These are phyloP conservation scores for Heliocidaris erythrogramma DNA, from an alignment of 35 echinoderm and acorn worm genomes.

Conservation along the genomic window DNA sequence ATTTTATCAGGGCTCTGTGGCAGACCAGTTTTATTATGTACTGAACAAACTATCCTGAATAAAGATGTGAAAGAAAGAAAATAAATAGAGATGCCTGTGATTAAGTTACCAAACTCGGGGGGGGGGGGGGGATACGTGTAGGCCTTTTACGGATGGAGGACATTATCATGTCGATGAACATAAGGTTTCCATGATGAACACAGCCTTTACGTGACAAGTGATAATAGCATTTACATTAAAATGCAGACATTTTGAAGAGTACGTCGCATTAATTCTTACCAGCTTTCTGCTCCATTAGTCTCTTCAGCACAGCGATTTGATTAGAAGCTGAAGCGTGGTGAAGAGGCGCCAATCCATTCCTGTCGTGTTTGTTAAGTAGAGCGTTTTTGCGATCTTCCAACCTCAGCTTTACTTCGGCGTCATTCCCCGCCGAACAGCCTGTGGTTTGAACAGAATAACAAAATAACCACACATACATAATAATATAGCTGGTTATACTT, in stretches of 20 bases:
- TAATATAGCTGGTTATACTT: no score
- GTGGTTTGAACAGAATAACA: not conserved
- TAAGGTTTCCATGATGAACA: no score
- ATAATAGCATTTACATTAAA: no score
- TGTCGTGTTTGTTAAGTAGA: not conserved
- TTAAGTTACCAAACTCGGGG: no score
- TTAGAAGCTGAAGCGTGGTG: not conserved
- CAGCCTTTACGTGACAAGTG: not conserved
- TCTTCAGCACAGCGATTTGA: constrained; percentile 26
- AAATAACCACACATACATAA: not conserved
- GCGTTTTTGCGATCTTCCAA: not conserved
- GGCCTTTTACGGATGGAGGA: no score
- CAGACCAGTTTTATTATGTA: no score
- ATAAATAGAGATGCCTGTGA: no score
- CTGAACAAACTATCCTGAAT: no score
- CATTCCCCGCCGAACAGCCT: constrained; percentile 1
- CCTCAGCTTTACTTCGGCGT: not conserved
- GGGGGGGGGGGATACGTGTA: no score
- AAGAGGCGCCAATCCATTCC: not conserved
- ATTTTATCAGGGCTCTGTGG: no score
- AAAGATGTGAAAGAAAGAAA: no score
- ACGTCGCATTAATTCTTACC: not conserved
- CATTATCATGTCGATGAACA: not conserved
- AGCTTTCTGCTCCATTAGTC: not conserved
- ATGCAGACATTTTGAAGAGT: no score